Percentiles rank a stretch among this genome's conserved stretches.
Evolutionary conservation across 2,113 vertebrate species (phyloP).

Genomic region (Aythya baeri): DNA sequence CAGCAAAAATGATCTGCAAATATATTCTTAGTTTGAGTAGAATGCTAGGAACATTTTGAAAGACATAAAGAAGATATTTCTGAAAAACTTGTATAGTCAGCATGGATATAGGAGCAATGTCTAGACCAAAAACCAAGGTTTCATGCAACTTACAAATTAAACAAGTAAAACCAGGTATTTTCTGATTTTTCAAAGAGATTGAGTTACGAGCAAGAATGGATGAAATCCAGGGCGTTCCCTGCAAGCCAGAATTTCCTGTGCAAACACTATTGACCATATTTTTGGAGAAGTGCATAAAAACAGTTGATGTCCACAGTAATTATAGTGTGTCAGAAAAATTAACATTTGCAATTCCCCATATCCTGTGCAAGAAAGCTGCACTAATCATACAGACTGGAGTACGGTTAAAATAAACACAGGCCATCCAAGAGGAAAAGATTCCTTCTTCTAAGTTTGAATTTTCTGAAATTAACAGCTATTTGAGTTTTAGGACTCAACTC

Average conservation of each 20-base stretch:
- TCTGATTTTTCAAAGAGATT: constrained; percentile 28
- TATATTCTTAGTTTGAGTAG: neutral
- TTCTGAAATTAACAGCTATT: neutral
- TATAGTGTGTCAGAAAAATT: constrained; percentile 41
- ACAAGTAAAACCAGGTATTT: constrained; percentile 11
- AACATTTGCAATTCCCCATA: constrained; percentile 15
- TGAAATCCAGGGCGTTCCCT: constrained; percentile 42
- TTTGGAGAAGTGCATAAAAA: constrained; percentile 26
- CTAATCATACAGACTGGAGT: neutral
- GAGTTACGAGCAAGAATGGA: constrained; percentile 2
- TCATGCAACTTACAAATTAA: neutral
- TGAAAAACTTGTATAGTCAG: neutral
- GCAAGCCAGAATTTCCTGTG: constrained; percentile 46
- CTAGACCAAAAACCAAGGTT: neutral
- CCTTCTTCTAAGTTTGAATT: neutral
- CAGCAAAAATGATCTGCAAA: neutral
- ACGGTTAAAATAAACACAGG: constrained; percentile 5
- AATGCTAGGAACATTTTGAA: neutral
- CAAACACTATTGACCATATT: constrained; percentile 39
- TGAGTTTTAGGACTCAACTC: neutral
- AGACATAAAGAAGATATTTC: neutral
- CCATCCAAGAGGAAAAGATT: constrained; percentile 4
- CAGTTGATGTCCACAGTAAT: constrained; percentile 42
- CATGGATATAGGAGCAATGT: neutral
- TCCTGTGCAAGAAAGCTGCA: constrained; percentile 28